A percentile compares a stretch with the other conserved stretches of the same genome.
phyloP scores from a whole-genome alignment of 2,113 vertebrate species.

The Myiozetetes cayanensis region DNA sequence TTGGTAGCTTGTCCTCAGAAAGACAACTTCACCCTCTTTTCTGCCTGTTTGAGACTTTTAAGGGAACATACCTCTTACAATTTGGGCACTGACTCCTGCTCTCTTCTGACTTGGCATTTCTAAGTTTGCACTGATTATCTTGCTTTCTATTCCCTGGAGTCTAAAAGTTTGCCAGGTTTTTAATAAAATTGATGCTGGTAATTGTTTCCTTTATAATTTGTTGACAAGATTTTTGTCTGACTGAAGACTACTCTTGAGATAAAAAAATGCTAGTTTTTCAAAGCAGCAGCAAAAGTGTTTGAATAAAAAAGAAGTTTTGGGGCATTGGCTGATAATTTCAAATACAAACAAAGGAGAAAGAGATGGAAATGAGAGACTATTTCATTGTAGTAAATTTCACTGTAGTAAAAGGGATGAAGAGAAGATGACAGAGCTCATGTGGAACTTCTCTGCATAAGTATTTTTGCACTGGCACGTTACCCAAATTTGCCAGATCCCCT shows the following conservation, averaged over 20 bases:
- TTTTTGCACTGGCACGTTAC: not conserved
- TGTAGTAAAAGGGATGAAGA: not conserved
- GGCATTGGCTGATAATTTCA: not conserved
- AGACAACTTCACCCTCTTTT: not conserved
- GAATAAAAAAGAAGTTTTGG: not conserved
- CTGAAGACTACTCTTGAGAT: not conserved
- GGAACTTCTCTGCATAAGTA: not conserved
- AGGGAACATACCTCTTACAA: fast-evolving
- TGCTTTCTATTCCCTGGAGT: too few species aligned
- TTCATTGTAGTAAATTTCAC: not conserved
- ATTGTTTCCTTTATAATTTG: not conserved
- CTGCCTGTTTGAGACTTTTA: not conserved
- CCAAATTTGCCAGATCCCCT: not conserved
- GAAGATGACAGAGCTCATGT: not conserved
- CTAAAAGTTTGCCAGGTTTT: not conserved
- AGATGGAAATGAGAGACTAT: not conserved
- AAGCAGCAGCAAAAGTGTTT: not conserved
- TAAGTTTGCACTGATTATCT: not conserved
- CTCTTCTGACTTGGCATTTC: not conserved
- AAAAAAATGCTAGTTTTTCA: not conserved
- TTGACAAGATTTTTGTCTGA: not conserved
- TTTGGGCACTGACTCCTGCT: not conserved
- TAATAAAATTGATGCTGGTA: not conserved
- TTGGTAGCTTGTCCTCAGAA: not conserved
- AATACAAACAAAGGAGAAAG: not conserved